Conservation (phyloP, 1,140 invertebrate genomes). For the Scaptomyza graminum region DNA sequence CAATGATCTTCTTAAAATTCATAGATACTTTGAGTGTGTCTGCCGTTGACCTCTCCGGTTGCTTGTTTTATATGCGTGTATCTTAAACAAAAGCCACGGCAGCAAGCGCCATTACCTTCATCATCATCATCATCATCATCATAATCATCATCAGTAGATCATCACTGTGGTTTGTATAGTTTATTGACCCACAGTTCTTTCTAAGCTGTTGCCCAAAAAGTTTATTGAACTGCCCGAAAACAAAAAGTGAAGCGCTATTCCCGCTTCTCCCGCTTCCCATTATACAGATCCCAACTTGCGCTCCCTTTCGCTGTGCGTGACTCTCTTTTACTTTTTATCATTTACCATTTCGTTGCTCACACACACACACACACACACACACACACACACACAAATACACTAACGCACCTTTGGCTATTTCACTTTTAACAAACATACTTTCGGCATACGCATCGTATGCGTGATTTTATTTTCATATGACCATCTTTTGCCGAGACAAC, state of each 20-base stretch:
- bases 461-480: conserved; percentile 64
- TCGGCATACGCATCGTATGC: conserved; percentile 70
- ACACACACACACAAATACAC: conserved; percentile 29
- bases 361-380: conserved; percentile 22
- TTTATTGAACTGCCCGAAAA: conserved; percentile 72
- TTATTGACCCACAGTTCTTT: conserved; percentile 71
- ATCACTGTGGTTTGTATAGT: conserved; percentile 63
- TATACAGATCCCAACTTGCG: conserved; percentile 27
- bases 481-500: conserved; percentile 37
- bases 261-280: conserved; percentile 24
- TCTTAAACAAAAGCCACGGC: conserved; percentile 57
- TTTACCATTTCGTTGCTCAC: conserved; percentile 38
- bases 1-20: conserved; percentile 47
- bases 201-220: conserved; percentile 54
- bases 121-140: conserved; percentile 43
- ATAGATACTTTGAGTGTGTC: conserved; percentile 36
- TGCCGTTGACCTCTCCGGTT: conserved; percentile 65
- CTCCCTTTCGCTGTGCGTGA: conserved; percentile 39
- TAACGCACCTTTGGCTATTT: conserved; percentile 49
- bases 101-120: conserved; percentile 46
- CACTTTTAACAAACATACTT: conserved; percentile 55
- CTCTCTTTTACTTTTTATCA: conserved; percentile 62
- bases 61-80: conserved; percentile 58
- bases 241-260: conserved; percentile 69
- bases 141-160: conserved; percentile 31